Conservation (phyloP, 2,797 vertebrate species). For the Mus caroli region DNA sequence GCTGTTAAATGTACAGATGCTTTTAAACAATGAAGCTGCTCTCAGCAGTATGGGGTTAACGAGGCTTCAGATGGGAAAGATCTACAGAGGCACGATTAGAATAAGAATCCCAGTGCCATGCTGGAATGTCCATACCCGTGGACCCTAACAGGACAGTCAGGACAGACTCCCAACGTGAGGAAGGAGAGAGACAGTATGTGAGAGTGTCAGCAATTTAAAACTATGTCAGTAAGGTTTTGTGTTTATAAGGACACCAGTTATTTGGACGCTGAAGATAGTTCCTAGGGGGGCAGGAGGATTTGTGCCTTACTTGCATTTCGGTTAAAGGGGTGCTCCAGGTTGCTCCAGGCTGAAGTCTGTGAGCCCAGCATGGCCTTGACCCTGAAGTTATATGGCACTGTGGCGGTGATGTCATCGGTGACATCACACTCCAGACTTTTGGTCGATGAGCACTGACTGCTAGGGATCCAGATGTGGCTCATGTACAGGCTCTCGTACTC, state of each 20-base stretch:
- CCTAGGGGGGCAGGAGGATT: neutral
- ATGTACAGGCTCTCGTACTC: constrained; percentile 87
- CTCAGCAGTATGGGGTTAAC: neutral
- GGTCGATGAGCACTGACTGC: constrained; percentile 83
- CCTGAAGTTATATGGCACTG: constrained; percentile 87
- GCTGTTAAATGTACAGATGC: neutral
- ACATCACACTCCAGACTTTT: constrained; percentile 84
- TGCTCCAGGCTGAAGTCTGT: constrained; percentile 86
- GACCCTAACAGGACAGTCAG: neutral
- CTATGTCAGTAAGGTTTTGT: neutral
- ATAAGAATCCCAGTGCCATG: neutral
- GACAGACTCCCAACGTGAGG: constrained; percentile 8
- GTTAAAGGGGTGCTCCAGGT: constrained; percentile 85
- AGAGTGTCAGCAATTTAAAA: neutral
- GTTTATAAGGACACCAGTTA: neutral
- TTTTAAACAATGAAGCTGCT: constrained; percentile 6
- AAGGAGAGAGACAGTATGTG: neutral
- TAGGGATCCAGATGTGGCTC: constrained; percentile 87
- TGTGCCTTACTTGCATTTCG: constrained; percentile 87
- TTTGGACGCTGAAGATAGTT: constrained; percentile 1
- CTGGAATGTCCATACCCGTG: neutral
- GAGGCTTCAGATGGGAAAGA: neutral
- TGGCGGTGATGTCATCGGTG: constrained; percentile 88
- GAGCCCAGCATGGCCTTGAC: constrained; percentile 83
- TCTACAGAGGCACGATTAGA: neutral